Evolutionary conservation across 2,113 vertebrate species (phyloP), one percentile per base, ranked within the genome.

Genomic region (Festucalex cinctus): DNA sequence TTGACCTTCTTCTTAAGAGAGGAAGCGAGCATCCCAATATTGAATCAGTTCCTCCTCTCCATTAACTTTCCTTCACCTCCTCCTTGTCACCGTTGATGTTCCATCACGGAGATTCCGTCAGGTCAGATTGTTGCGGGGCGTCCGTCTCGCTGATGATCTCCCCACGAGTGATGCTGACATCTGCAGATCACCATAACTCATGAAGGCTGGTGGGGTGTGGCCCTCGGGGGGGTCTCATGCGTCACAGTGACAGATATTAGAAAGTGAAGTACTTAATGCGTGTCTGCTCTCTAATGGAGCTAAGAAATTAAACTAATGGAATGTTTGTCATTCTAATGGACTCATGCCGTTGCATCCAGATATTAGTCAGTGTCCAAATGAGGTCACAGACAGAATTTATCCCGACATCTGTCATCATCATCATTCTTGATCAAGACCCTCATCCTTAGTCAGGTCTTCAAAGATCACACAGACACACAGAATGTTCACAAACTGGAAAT

Each of bases 271-370:
- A 66, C 70, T 69, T 69, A 69, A 70, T 69, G 26, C 51, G 66
- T 2, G 13, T 19, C 35, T 68, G 72, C 48, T 58, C 56, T 63
- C 73, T 73, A 69, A 77, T 70, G 61, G 35, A 72, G 80, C 65
- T 43, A 70, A 56, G 66, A 72, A 57, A 54, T 61, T 49, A 35
- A 51, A 57, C 66, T 56, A 63, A 71, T 51, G 44, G 22, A 76
- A 71, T 64, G 75, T 73, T 49, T 66, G 28, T 67, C 70, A 66
- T 59, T 76, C 41, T 62, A 76, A 78, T 68, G 61, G 37, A 26
- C 53, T 66, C 43, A 14, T 68, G 62, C 57, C 41, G 59, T 35
- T 54, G 41, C 36, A 2, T 65, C 53, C 61, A 66, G 8, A 28
- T 53, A 39, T 32, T 39, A 65, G 61, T 68, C 53, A 65, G 14